phyloP scores from a whole-genome alignment of 2,113 vertebrate species.

The Ceyx margarethae region DNA sequence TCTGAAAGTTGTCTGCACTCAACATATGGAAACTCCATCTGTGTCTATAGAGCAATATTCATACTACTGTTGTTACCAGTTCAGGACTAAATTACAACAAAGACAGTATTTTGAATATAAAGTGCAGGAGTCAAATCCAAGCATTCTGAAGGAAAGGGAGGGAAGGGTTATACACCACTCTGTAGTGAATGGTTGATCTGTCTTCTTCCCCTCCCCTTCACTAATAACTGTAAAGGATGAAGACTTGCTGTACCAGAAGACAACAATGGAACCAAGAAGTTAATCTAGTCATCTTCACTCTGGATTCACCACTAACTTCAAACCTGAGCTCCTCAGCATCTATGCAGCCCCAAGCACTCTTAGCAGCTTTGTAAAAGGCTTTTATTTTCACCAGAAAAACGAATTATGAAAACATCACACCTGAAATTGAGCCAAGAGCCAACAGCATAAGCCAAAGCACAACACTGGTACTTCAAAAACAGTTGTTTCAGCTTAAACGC shows the following conservation, averaged over 20 bases:
- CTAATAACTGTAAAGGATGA: neutral
- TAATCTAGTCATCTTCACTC: neutral
- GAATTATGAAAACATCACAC: neutral
- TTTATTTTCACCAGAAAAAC: neutral
- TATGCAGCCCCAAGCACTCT: neutral
- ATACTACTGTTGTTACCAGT: neutral
- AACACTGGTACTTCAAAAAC: neutral
- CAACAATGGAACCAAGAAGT: neutral
- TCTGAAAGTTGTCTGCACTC: neutral
- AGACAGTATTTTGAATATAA: neutral
- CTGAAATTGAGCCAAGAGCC: neutral
- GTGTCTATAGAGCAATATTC: neutral
- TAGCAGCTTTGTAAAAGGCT: neutral
- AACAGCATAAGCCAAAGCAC: neutral
- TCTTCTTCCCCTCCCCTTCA: neutral
- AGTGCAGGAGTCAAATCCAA: neutral
- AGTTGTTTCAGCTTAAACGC: neutral
- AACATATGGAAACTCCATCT: slow-evolving; percentile 9
- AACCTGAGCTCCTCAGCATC: neutral
- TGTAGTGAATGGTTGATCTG: neutral
- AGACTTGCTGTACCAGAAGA: neutral
- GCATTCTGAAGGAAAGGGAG: neutral
- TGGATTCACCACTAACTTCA: neutral
- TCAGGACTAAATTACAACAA: neutral
- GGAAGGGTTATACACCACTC: neutral